Percentiles rank a stretch among this genome's conserved stretches.
Conservation (phyloP, 2,113 vertebrate genomes). For the Natator depressus region DNA sequence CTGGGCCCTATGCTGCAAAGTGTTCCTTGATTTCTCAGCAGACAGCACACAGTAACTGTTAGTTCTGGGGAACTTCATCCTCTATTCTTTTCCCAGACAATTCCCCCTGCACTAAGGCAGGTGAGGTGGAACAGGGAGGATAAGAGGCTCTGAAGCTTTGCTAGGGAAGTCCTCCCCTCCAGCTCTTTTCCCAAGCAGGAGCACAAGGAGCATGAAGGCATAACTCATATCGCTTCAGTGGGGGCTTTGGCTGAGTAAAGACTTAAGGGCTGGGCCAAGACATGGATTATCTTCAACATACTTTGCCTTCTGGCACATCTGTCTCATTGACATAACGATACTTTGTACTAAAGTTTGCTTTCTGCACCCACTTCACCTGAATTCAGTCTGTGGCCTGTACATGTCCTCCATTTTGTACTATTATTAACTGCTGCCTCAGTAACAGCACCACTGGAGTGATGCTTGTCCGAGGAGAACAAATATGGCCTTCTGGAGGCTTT, state of each 20-base stretch:
- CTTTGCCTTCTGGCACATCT: neutral
- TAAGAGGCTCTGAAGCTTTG: neutral
- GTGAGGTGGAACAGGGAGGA: neutral
- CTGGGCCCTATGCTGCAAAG: no score
- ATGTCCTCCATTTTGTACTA: neutral
- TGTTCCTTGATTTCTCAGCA: no score
- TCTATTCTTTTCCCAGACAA: neutral
- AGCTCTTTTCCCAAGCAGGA: neutral
- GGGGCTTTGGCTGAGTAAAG: neutral
- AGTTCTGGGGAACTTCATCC: neutral
- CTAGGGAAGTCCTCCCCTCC: neutral
- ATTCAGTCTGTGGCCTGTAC: neutral
- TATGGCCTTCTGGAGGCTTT: neutral
- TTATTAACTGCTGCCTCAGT: neutral
- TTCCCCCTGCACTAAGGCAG: neutral
- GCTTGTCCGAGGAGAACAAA: neutral
- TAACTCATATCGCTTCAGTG: neutral
- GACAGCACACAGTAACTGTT: neutral
- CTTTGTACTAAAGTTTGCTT: neutral
- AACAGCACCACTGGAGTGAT: neutral
- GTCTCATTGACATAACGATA: neutral
- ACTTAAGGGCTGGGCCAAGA: neutral
- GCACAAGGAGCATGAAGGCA: no score
- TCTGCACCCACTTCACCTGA: neutral
- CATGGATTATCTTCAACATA: neutral